A percentile compares a stretch with the other conserved stretches of the same genome.
These are phyloP conservation scores for Leptinotarsa texana DNA, from an alignment of 1,140 invertebrate species.

Conservation along the genomic window DNA sequence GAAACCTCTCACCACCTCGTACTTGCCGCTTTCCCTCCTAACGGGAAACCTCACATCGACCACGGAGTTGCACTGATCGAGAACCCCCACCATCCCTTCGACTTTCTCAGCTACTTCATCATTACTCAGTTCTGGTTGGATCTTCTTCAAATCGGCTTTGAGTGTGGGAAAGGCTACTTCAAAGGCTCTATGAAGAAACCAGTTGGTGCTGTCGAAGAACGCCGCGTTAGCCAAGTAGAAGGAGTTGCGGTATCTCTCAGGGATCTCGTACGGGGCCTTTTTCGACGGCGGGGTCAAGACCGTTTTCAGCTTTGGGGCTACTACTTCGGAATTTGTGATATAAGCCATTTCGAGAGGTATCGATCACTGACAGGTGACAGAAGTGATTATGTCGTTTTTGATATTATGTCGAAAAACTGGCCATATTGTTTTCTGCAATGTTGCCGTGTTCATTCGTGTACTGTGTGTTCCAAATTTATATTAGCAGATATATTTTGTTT, in stretches of 20 bases:
- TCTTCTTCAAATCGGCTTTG: constrained; percentile 63
- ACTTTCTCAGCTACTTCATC: constrained; percentile 69
- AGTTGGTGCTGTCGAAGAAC: constrained; percentile 75
- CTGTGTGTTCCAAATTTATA: too few relatives aligned
- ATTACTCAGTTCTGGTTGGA: constrained; percentile 59
- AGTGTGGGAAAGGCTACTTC: constrained; percentile 67
- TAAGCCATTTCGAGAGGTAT: constrained; percentile 17
- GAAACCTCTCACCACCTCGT: constrained; percentile 81
- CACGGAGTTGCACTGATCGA: constrained; percentile 75
- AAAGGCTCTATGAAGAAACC: constrained; percentile 72
- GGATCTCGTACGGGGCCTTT: constrained; percentile 60
- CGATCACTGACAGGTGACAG: not conserved
- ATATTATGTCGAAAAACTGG: too few relatives aligned
- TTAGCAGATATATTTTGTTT: too few relatives aligned
- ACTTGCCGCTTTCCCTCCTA: constrained; percentile 72
- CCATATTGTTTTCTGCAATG: too few relatives aligned
- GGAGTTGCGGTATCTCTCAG: constrained; percentile 62
- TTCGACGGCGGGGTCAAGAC: not conserved
- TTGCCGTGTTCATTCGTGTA: too few relatives aligned
- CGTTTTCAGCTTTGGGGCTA: not conserved
- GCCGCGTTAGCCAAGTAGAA: constrained; percentile 66
- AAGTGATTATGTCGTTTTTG: not conserved
- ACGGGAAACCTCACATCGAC: constrained; percentile 82
- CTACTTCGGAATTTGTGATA: constrained; percentile 10
- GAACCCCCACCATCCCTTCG: constrained; percentile 69